These are phyloP conservation scores for Clarias batrachus DNA, from an alignment of 2,113 vertebrate genomes.

Conservation along the genomic window DNA sequence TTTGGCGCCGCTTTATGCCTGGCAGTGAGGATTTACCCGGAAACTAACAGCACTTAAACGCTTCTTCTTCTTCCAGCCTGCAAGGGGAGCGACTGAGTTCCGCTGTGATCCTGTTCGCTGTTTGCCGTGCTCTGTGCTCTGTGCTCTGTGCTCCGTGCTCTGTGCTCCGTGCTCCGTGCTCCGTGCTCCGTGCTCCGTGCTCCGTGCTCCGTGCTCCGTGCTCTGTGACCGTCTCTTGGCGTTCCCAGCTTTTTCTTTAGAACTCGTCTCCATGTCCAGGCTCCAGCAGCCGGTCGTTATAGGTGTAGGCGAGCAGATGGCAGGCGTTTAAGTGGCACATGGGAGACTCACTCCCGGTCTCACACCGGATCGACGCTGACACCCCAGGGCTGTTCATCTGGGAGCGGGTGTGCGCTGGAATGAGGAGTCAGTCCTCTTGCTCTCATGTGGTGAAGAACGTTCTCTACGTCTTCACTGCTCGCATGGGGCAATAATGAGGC, in stretches of 20 bases:
- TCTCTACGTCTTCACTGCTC: not conserved
- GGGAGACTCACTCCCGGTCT: constrained; percentile 14
- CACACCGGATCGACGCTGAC: not conserved
- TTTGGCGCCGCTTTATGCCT: not conserved
- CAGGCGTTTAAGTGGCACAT: constrained; percentile 32
- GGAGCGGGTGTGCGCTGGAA: no score
- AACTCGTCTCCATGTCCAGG: not conserved
- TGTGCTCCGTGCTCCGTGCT: not conserved
- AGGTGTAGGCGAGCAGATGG: constrained; percentile 40
- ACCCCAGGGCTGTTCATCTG: not conserved
- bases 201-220: constrained; percentile 1
- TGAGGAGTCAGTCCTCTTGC: not conserved
- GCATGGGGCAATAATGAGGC: not conserved
- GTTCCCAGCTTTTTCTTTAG: not conserved
- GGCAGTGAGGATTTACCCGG: not conserved
- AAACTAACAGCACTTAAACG: not conserved
- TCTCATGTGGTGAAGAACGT: not conserved
- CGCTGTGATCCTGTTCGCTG: constrained; percentile 4
- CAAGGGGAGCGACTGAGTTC: not conserved
- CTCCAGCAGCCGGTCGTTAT: constrained; percentile 34
- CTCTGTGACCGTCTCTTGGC: constrained; percentile 8
- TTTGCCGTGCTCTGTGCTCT: constrained; percentile 6
- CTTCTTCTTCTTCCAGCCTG: not conserved
- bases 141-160: constrained; percentile 19
- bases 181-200: constrained; percentile 13